Evolutionary conservation across 2,888 invertebrate species (phyloP), one percentile per base, ranked within the genome.

Genomic region (Tillus elongatus): DNA sequence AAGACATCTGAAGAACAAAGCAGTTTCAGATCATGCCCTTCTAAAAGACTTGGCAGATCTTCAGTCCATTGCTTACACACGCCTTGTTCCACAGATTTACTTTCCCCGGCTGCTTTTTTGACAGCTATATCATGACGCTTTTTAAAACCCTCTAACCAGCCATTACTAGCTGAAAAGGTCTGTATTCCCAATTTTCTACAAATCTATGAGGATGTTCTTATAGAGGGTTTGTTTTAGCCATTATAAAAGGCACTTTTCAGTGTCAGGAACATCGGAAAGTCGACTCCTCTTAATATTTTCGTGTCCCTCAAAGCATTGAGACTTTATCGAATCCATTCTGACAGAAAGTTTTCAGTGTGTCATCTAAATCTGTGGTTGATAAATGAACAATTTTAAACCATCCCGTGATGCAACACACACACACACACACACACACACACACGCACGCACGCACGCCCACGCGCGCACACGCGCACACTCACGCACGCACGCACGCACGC

Each of bases 141-240:
- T 35, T 44, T 38, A 38, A 38, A 44, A 39, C 33, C 39, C 30
- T 43, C 39, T 28, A 37, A 36, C 37, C 42, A 43, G 33, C 37
- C 36, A 33, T 44, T 44, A 33, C 37, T 38, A 36, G 35, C 37
- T 38, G 30, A 44, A 44, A 43, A 44, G 10, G 35, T 40, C 34
- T 40, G 24, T 2, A 41, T 39, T 39, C 37, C 30, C 16, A 39
- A 27, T 39, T 36, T 41, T 35, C 35, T 26, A 6, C 24, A 6
- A 6, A 19, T 19, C 24, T 19, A 19, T 19, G 24, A n/a, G 24
- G n/a, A 19, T 19, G 24, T 19, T 19, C 24, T 19, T 19, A 19
- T 19, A 6, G 24, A 19, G 24, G 24, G 24, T 19, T 19, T 19
- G 24, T 19, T 19, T 19, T 8, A 19, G 6, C 24, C 24, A 19